These are phyloP conservation scores for Aphrophora alni DNA, from an alignment of 2,888 invertebrate species.

Conservation along the genomic window DNA sequence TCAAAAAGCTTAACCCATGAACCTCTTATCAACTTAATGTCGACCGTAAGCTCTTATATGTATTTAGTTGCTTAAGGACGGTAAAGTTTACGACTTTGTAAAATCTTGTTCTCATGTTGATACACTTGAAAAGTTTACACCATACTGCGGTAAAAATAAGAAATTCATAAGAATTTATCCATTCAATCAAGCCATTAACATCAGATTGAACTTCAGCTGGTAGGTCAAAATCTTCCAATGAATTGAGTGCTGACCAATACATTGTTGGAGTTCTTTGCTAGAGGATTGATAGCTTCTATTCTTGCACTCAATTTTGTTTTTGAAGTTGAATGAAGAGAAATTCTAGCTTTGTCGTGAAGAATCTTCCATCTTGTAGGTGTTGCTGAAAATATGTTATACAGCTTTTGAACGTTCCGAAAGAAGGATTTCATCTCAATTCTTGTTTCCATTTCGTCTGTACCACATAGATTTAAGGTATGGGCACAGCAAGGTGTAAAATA, in stretches of 20 bases:
- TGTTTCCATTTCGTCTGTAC: slow-evolving; percentile 23
- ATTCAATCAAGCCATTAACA: slow-evolving; percentile 30
- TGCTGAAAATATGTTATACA: slow-evolving; percentile 24
- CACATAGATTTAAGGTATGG: slow-evolving; percentile 17
- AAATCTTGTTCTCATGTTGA: slow-evolving; percentile 17
- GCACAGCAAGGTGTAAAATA: slow-evolving; percentile 9
- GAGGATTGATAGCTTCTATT: too few relatives aligned
- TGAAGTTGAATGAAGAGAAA: slow-evolving; percentile 27
- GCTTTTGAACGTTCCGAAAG: slow-evolving; percentile 16
- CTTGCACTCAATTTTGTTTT: slow-evolving; percentile 29
- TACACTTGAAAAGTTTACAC: slow-evolving; percentile 14
- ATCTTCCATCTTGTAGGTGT: slow-evolving; percentile 26
- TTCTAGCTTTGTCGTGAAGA: slow-evolving; percentile 24
- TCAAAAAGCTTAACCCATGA: slow-evolving; percentile 12
- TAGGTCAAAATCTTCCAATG: slow-evolving; percentile 13
- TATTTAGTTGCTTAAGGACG: slow-evolving; percentile 24
- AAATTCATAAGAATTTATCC: slow-evolving; percentile 13
- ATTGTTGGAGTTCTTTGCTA: slow-evolving; percentile 20
- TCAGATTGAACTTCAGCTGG: slow-evolving; percentile 29
- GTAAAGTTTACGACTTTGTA: slow-evolving; percentile 25
- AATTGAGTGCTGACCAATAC: slow-evolving; percentile 14
- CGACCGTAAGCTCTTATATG: background rate
- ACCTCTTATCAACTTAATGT: too few relatives aligned
- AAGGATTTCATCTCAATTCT: slow-evolving; percentile 19
- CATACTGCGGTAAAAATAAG: slow-evolving; percentile 19